phyloP scores from a whole-genome alignment of 2,113 vertebrate species.

The Gasterosteus aculeatus region DNA sequence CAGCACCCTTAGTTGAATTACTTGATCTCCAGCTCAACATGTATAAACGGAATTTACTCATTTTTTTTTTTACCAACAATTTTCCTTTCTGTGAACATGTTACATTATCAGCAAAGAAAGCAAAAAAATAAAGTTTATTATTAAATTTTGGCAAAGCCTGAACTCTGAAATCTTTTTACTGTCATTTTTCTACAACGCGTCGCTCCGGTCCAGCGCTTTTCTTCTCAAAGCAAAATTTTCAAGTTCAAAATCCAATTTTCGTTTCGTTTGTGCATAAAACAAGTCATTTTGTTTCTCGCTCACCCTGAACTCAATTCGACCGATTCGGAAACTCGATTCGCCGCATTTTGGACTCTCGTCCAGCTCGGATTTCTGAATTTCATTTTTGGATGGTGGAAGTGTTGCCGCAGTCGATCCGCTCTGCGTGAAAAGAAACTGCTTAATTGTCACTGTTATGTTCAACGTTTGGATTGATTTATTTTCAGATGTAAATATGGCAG shows the following conservation, averaged over 20 bases:
- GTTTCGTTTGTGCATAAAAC: not conserved
- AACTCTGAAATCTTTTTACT: slow-evolving; percentile 26
- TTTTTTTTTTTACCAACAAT: slow-evolving; percentile 3
- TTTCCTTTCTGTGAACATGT: slow-evolving; percentile 13
- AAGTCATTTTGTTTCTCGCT: slow-evolving; percentile 15
- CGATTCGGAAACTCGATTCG: slow-evolving; percentile 35
- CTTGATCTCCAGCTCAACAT: not conserved
- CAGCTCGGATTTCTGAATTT: slow-evolving; percentile 61
- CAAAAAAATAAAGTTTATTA: slow-evolving; percentile 39
- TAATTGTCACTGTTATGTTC: slow-evolving; percentile 84
- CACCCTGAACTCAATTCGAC: slow-evolving; percentile 17
- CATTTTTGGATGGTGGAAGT: slow-evolving; percentile 63
- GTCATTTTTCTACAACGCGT: slow-evolving; percentile 10
- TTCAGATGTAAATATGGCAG: slow-evolving; percentile 99
- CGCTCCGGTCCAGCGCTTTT: not conserved
- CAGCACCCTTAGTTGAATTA: not conserved
- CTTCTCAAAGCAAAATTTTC: slow-evolving; percentile 16
- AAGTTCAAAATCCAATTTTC: not conserved
- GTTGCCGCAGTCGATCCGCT: slow-evolving; percentile 45
- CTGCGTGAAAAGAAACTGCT: slow-evolving; percentile 64
- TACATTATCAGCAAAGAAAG: slow-evolving; percentile 1
- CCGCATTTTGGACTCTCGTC: slow-evolving; percentile 53
- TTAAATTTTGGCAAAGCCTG: slow-evolving; percentile 24
- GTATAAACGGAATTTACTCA: not conserved
- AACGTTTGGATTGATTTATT: slow-evolving; percentile 99